A percentile compares a stretch with the other conserved stretches of the same genome.
Conservation (phyloP, 2,797 vertebrate genomes). For the Australoheros facetus region DNA sequence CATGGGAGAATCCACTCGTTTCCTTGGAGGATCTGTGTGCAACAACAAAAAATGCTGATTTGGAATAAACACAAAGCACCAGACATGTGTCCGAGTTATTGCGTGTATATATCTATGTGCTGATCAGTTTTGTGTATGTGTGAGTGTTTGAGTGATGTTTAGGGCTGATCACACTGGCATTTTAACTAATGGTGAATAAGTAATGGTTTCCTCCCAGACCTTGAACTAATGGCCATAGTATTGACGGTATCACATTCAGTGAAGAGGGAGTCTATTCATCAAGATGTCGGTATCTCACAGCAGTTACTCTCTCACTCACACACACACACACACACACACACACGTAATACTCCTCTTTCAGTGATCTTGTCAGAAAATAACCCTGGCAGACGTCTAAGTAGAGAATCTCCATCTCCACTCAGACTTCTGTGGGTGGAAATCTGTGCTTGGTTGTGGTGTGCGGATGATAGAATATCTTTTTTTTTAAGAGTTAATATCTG, state of each 20-base stretch:
- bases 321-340: background rate
- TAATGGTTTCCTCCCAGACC: conserved; percentile 59
- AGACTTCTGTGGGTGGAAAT: conserved; percentile 45
- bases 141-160: conserved; percentile 42
- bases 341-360: conserved; percentile 24
- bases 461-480: conserved; percentile 32
- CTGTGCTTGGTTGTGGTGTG: conserved; percentile 14
- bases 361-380: conserved; percentile 43
- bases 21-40: conserved; percentile 80
- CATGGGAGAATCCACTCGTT: conserved; percentile 98
- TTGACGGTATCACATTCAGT: conserved; percentile 61
- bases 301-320: background rate
- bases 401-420: conserved; percentile 27
- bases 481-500: conserved; percentile 43
- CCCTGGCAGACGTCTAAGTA: conserved; percentile 28
- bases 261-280: conserved; percentile 67
- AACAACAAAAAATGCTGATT: background rate
- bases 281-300: conserved; percentile 47
- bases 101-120: background rate
- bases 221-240: conserved; percentile 63
- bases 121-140: background rate
- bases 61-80: background rate
- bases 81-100: background rate
- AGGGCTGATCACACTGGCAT: conserved; percentile 45
- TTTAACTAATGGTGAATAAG: conserved; percentile 65